Evolutionary conservation across 2,888 invertebrate genomes (phyloP).

Genomic region (Glyphotaelius pellucidus): DNA sequence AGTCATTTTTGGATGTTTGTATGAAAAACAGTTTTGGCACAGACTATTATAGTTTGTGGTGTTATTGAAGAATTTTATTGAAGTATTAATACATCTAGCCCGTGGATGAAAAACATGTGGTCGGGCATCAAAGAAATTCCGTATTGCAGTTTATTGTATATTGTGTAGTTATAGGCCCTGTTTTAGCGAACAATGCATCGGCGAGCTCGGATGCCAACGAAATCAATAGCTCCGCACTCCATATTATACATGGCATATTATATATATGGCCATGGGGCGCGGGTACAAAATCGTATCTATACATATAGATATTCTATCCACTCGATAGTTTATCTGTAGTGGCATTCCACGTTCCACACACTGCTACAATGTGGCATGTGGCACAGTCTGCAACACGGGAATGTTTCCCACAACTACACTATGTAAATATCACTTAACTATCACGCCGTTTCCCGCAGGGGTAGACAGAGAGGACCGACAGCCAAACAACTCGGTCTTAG

Average conservation of each 20-base stretch:
- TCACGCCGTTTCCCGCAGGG: too few species aligned
- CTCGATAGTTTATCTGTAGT: neutral
- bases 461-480: too few species aligned
- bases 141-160: neutral
- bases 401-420: neutral
- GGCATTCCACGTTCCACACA: neutral
- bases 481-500: too few species aligned
- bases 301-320: neutral
- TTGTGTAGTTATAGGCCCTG: neutral
- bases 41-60: neutral
- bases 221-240: conserved; percentile 22
- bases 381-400: neutral
- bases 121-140: neutral
- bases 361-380: neutral
- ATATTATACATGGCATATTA: too few species aligned
- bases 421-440: too few species aligned
- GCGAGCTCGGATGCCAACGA: conserved; percentile 3
- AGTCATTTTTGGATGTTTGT: too few species aligned
- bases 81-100: neutral
- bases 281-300: neutral
- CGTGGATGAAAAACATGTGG: neutral
- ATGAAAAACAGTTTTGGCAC: neutral
- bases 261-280: neutral
- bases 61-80: neutral
- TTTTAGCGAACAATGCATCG: conserved; percentile 28